Evolutionary conservation across 2,113 vertebrate genomes (phyloP).

Genomic region (Trachemys scripta): DNA sequence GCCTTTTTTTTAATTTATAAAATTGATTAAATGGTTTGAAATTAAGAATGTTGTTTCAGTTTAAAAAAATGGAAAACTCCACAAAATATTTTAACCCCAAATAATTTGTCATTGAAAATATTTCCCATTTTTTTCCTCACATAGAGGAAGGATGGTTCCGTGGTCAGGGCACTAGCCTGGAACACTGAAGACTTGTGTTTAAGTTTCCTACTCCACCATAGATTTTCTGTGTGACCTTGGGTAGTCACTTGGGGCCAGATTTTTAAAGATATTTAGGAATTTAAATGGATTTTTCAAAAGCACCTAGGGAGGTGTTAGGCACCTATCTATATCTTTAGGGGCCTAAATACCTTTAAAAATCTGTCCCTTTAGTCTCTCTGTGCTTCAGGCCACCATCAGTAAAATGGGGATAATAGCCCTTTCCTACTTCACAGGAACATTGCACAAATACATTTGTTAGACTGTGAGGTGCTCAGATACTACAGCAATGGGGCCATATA

Average conservation of each 20-base stretch:
- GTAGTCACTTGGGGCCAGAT: not conserved
- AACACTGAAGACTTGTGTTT: too few species aligned
- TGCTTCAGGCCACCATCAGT: not conserved
- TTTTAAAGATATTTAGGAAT: not conserved
- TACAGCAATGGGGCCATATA: not conserved
- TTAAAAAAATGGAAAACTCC: not conserved
- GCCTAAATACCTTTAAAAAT: not conserved
- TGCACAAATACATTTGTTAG: not conserved
- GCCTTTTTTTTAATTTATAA: too few species aligned
- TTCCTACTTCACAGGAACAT: not conserved
- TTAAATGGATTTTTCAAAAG: not conserved
- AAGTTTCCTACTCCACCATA: too few species aligned
- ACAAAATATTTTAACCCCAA: not conserved
- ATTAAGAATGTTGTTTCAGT: too few species aligned
- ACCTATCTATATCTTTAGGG: not conserved
- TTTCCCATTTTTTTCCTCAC: not conserved
- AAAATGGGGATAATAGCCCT: too few species aligned
- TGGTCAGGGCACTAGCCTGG: not conserved
- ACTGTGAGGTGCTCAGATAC: not conserved
- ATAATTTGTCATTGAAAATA: not conserved
- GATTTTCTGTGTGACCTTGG: not conserved
- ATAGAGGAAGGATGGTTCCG: not conserved
- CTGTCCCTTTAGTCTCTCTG: not conserved
- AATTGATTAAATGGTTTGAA: too few species aligned
- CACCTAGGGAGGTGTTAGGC: not conserved